A percentile compares a stretch with the other conserved stretches of the same genome.
These are phyloP conservation scores for Silurus glanis DNA, from an alignment of 2,113 vertebrate genomes.

Conservation along the genomic window DNA sequence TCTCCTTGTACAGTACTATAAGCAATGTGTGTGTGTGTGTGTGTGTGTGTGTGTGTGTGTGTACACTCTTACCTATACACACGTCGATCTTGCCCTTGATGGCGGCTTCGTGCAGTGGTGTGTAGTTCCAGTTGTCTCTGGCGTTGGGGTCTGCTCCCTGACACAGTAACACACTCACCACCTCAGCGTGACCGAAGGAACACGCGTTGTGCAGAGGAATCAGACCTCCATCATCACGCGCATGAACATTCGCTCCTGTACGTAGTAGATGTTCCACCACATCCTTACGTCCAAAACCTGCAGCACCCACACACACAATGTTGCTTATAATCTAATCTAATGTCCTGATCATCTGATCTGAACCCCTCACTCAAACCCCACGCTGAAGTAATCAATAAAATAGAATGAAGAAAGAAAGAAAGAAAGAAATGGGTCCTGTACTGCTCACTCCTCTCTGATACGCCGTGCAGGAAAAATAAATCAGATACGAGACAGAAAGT, in stretches of 20 bases:
- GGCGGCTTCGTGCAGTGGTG: constrained; percentile 93
- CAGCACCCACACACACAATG: background rate
- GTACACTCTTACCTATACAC: constrained; percentile 86
- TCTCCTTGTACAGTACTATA: background rate
- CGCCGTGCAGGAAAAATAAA: background rate
- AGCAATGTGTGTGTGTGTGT: background rate
- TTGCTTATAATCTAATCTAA: background rate
- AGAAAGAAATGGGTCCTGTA: background rate
- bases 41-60: background rate
- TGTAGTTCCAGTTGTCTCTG: constrained; percentile 99
- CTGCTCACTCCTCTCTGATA: background rate
- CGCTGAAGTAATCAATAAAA: too few relatives aligned
- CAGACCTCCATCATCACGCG: constrained; percentile 92
- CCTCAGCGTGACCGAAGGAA: constrained; percentile 96
- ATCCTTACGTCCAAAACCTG: constrained; percentile 97
- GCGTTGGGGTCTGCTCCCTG: constrained; percentile 97
- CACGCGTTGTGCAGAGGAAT: constrained; percentile 97
- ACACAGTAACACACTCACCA: constrained; percentile 92
- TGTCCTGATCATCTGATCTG: background rate
- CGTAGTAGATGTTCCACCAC: constrained; percentile 96
- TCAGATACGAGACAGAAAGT: background rate
- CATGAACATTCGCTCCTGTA: constrained; percentile 95
- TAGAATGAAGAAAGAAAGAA: too few relatives aligned
- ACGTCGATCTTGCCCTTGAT: constrained; percentile 99
- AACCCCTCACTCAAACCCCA: too few relatives aligned